A percentile compares a stretch with the other conserved stretches of the same genome.
phyloP scores from a whole-genome alignment of 23 tunicate genomes.

The Botrylloides violaceus region DNA sequence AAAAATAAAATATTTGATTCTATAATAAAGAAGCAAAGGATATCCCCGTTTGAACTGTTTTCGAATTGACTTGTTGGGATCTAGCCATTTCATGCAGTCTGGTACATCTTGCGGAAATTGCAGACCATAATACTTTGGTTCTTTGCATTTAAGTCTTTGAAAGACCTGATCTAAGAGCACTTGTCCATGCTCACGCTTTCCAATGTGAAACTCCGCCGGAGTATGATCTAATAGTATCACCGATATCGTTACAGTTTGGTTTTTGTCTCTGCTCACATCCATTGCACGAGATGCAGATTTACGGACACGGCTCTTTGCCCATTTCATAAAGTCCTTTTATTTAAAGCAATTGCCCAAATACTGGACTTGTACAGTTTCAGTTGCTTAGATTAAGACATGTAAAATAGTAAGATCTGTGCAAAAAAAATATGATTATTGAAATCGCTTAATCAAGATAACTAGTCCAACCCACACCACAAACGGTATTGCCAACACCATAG shows the following conservation, averaged over 20 bases:
- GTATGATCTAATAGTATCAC: constrained; percentile 73
- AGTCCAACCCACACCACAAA: too few relatives aligned
- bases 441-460: too few relatives aligned
- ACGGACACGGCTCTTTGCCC: constrained; percentile 16
- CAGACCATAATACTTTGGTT: constrained; percentile 74
- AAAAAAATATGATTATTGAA: too few relatives aligned
- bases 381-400: too few relatives aligned
- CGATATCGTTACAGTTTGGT: constrained; percentile 45
- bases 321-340: constrained; percentile 10
- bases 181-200: constrained; percentile 88
- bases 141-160: constrained; percentile 46
- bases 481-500: too few relatives aligned
- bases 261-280: constrained; percentile 13
- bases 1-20: constrained; percentile 75
- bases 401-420: too few relatives aligned
- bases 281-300: constrained; percentile 9
- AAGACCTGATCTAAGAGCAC: constrained; percentile 63
- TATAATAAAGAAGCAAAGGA: constrained; percentile 68
- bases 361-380: too few relatives aligned
- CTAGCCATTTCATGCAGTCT: constrained; percentile 86
- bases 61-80: constrained; percentile 82
- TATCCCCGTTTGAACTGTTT: constrained; percentile 93
- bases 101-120: constrained; percentile 92
- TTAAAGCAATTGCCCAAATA: too few relatives aligned
- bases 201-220: constrained; percentile 64